Evolutionary conservation across 2,888 invertebrate species (phyloP).

Genomic region (Ptilodon capucinus): DNA sequence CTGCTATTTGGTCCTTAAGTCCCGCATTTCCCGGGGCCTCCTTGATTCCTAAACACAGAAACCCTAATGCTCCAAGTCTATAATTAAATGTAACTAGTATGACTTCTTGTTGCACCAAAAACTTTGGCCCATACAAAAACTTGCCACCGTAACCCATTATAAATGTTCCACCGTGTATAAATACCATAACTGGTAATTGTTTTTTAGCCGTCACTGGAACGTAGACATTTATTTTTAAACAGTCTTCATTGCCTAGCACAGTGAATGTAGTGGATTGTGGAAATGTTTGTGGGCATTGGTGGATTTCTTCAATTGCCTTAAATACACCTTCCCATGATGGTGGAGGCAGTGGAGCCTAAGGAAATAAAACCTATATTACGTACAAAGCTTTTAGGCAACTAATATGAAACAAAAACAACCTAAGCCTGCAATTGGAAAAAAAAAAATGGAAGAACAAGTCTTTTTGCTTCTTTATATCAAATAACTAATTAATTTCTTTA

Average conservation of each 20-base stretch:
- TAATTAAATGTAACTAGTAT: constrained; percentile 67
- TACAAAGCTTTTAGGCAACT: no score
- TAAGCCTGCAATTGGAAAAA: no score
- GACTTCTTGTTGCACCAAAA: constrained; percentile 54
- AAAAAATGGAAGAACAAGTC: no score
- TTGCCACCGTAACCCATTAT: constrained; percentile 61
- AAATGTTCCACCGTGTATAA: constrained; percentile 68
- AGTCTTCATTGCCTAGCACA: constrained; percentile 55
- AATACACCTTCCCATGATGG: constrained; percentile 60
- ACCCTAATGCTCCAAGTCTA: constrained; percentile 58
- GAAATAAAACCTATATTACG: no score
- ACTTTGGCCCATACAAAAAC: constrained; percentile 53
- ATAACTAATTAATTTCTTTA: no score
- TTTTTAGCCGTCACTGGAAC: constrained; percentile 40
- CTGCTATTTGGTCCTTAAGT: constrained; percentile 62
- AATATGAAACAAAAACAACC: no score
- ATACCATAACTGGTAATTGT: constrained; percentile 63
- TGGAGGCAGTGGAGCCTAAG: constrained; percentile 61
- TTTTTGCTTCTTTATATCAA: no score
- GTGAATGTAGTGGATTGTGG: constrained; percentile 35
- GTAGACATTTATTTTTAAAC: constrained; percentile 61
- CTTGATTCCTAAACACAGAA: constrained; percentile 57
- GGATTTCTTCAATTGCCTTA: constrained; percentile 53
- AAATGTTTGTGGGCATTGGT: constrained; percentile 36
- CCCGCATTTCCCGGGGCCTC: constrained; percentile 67